Evolutionary conservation across 2,797 vertebrate genomes (phyloP).

Genomic region (Darevskia mixta): DNA sequence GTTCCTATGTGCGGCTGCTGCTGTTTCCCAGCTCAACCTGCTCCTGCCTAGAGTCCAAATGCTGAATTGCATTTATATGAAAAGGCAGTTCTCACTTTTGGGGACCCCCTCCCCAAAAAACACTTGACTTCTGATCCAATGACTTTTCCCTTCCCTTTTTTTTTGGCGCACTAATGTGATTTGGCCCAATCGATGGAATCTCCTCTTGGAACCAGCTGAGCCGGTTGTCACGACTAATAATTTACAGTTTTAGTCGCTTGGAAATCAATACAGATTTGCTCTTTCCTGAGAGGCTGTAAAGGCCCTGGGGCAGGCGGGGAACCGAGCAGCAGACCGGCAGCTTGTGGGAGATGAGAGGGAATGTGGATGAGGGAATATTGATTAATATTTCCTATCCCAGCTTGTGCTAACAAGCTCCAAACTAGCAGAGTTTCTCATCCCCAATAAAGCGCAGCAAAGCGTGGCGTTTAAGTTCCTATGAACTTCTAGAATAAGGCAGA

Average conservation of each 20-base stretch:
- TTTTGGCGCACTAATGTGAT: slow-evolving; percentile 57
- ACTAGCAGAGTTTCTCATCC: too few species aligned
- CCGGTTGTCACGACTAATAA: slow-evolving; percentile 76
- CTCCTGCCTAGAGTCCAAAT: background rate
- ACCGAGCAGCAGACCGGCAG: too few species aligned
- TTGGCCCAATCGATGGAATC: slow-evolving; percentile 70
- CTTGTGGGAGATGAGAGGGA: too few species aligned
- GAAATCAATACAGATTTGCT: slow-evolving; percentile 84
- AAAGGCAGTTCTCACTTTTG: too few species aligned
- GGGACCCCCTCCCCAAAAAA: too few species aligned
- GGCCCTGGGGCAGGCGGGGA: slow-evolving; percentile 34
- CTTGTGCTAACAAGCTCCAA: too few species aligned
- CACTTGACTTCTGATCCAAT: background rate
- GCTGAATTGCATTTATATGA: too few species aligned
- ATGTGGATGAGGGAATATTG: too few species aligned
- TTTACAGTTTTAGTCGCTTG: slow-evolving; percentile 77
- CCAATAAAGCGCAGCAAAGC: too few species aligned
- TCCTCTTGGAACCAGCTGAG: slow-evolving; percentile 75
- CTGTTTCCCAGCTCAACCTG: background rate
- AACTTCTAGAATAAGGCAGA: too few species aligned
- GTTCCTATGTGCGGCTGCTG: background rate
- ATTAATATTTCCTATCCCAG: too few species aligned
- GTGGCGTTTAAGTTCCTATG: too few species aligned
- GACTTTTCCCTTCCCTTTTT: slow-evolving; percentile 16
- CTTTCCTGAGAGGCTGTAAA: slow-evolving; percentile 70